These are phyloP conservation scores for Hypselothyrea guttata DNA, from an alignment of 2,888 invertebrate species.

Conservation along the genomic window DNA sequence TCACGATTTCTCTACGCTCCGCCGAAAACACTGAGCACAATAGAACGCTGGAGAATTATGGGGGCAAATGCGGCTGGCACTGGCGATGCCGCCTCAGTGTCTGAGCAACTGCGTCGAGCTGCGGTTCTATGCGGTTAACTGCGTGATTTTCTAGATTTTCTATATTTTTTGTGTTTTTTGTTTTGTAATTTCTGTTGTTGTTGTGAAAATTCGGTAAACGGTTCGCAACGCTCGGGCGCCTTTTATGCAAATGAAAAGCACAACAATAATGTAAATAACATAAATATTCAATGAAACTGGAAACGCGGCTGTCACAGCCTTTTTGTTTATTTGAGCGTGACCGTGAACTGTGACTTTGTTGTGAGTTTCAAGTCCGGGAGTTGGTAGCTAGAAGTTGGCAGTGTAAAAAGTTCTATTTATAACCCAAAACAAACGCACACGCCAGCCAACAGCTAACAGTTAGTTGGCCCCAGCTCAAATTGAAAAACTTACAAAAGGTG, in stretches of 20 bases:
- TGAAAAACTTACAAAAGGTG: constrained; percentile 42
- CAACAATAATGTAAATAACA: constrained; percentile 40
- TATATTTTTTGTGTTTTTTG: neutral
- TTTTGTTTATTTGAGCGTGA: constrained; percentile 15
- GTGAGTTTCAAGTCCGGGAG: constrained; percentile 7
- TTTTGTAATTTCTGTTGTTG: neutral
- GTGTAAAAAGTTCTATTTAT: constrained; percentile 35
- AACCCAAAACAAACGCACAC: constrained; percentile 11
- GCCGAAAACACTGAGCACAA: constrained; percentile 13
- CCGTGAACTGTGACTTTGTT: constrained; percentile 40
- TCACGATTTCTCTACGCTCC: constrained; percentile 7
- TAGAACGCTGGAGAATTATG: constrained; percentile 56
- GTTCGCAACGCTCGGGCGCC: constrained; percentile 36
- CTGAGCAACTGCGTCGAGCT: constrained; percentile 62
- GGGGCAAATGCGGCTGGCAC: constrained; percentile 26
- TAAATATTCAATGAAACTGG: constrained; percentile 44
- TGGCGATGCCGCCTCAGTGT: constrained; percentile 59
- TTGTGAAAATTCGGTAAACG: constrained; percentile 27
- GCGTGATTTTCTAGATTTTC: constrained; percentile 10
- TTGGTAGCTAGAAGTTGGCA: constrained; percentile 16
- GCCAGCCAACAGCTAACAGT: constrained; percentile 19
- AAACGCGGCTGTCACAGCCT: neutral
- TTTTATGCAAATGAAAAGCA: constrained; percentile 46
- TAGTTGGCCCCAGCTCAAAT: constrained; percentile 14
- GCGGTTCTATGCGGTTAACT: constrained; percentile 39